Conservation (phyloP, 2,797 vertebrate species). For the Ceryle rudis region DNA sequence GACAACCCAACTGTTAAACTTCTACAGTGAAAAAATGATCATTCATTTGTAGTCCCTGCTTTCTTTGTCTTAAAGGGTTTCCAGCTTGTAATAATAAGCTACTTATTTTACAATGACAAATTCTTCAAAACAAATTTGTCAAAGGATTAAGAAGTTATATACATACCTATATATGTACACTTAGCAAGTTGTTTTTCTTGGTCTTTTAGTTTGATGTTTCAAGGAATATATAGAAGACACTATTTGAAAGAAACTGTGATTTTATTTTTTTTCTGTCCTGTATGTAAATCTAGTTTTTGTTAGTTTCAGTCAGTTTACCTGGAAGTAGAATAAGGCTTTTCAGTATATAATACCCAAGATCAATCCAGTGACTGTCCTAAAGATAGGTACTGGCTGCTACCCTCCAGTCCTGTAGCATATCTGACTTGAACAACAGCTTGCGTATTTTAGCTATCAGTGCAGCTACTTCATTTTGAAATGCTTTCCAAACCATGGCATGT, state of each 20-base stretch:
- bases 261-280: not conserved
- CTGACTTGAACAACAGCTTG: not conserved
- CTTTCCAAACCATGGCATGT: slow-evolving; percentile 16
- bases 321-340: not conserved
- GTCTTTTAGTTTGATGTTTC: not conserved
- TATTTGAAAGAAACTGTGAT: not conserved
- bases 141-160: not conserved
- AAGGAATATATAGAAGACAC: not conserved
- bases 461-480: slow-evolving; percentile 38
- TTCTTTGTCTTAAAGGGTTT: not conserved
- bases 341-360: not conserved
- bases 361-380: not conserved
- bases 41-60: not conserved
- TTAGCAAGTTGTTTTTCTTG: not conserved
- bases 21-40: not conserved
- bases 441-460: not conserved
- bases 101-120: not conserved
- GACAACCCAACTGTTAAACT: not conserved
- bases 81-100: not conserved
- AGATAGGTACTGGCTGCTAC: not conserved
- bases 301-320: not conserved
- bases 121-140: not conserved
- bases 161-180: not conserved
- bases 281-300: not conserved
- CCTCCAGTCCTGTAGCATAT: not conserved